Evolutionary conservation across 2,113 vertebrate genomes (phyloP), one percentile per base, ranked within the genome.

Genomic region (Peromyscus maniculatus): DNA sequence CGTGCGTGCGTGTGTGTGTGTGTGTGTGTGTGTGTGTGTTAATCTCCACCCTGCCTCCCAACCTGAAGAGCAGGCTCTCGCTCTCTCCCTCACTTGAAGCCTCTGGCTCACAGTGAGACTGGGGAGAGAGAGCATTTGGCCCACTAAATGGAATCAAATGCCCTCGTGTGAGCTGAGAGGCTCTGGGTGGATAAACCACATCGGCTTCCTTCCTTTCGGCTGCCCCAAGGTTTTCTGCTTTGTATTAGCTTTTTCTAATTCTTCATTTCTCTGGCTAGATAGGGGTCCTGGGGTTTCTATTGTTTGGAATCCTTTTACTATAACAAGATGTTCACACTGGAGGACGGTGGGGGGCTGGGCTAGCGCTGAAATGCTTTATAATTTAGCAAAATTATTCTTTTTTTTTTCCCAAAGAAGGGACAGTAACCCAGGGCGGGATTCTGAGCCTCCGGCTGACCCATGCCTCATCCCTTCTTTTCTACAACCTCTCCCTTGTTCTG

Each of bases 231-330:
- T 49, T 62, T 46, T 62, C 59, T 43, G 8, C 10, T 46, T 39
- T 91, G 71, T 78, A 16, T 39, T 46, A 1, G 43, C 8, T 49
- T 97, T 67, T 91, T 97, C 92, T 77, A 19, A 89, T 94, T 78
- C 82, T 93, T 72, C 55, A 6, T 89, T 64, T 62, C 92, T 96
- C 55, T 88, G 82, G 82, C 64, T 62, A 36, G 72, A 95, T 91
- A 89, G 92, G 87, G 26, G 93, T 97, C 96, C 93, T 79, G 71
- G 75, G 43, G 72, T 92, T 92, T 92, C 94, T 86, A 33, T 69
- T 64, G 33, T 74, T 74, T 80, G 66, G 59, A 28, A 36, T 78
- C 75, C 72, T 43, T 87, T 89, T 74, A 39, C 67, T n/a, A 1
- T 75, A 88, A 96, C 57, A 80, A 88, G 77, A 88, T 91, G 94